Base-by-base conservation (phyloP, 2,888 invertebrate genomes). In the Anoncus sp. region DNA sequence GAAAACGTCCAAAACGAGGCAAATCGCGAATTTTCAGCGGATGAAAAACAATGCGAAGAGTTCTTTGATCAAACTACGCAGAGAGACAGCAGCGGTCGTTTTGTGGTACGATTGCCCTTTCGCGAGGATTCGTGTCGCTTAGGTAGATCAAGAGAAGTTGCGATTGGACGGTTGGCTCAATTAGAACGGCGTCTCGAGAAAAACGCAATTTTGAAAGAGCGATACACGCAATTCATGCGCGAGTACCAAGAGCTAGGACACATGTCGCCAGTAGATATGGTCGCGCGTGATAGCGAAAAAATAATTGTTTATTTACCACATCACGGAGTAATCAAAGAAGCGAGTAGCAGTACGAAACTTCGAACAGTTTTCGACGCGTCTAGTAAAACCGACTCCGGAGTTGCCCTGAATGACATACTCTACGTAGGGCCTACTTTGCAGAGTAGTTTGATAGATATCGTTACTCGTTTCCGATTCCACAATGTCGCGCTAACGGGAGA, bases 401-500 rank as follows among this genome's bases (percentile, higher is more conserved):
- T n/a, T n/a, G n/a, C n/a, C n/a, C n/a, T n/a, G n/a, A n/a, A n/a
- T n/a, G n/a, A n/a, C n/a, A n/a, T n/a, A n/a, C n/a, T n/a, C n/a
- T n/a, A n/a, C n/a, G n/a, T n/a, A n/a, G n/a, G n/a, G n/a, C n/a
- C n/a, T n/a, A n/a, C n/a, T n/a, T n/a, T n/a, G n/a, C n/a, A n/a
- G n/a, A n/a, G n/a, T n/a, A n/a, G n/a, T n/a, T n/a, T n/a, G n/a
- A n/a, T n/a, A n/a, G n/a, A n/a, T n/a, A n/a, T n/a, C n/a, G n/a
- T n/a, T n/a, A n/a, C n/a, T n/a, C n/a, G n/a, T n/a, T n/a, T n/a
- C n/a, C n/a, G n/a, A n/a, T n/a, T n/a, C n/a, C n/a, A n/a, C n/a
- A n/a, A n/a, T n/a, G n/a, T n/a, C n/a, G n/a, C n/a, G 4, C 35
- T 86, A 5, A 83, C 80, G 4, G 86, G 82, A 3, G 87, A 87